Base-by-base conservation (phyloP, 2,888 invertebrate species). In the Leucophora obtusa region DNA sequence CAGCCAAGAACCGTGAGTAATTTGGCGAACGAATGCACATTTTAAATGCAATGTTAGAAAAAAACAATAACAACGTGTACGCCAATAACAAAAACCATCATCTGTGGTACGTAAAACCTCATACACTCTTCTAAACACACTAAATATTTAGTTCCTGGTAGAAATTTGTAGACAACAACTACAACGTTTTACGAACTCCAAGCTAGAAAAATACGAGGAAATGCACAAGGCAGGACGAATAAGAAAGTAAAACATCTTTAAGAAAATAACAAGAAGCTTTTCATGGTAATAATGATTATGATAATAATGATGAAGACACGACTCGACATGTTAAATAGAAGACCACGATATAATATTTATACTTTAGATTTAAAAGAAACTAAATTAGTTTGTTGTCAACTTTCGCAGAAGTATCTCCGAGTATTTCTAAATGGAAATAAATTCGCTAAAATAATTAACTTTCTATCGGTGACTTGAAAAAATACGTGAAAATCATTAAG, bases 341-440 rank as follows among this genome's bases (percentile, higher is more conserved):
- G 56, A 33, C 65, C 62, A 58, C 51, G 53, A 54, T 68, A 74
- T 51, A 82, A 88, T 89, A 89, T 89, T 89, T 89, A 89, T 89
- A 88, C 87, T 88, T 89, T 86, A 84, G 87, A 83, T 85, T 83
- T 82, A 83, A 84, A 85, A 83, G 84, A 84, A 85, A 84, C 84
- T 83, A 87, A 87, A 88, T 89, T 89, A 89, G 89, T 89, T 89
- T 87, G 87, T 86, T 88, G 87, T 87, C 86, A 88, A 85, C 89
- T 86, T 86, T 88, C 87, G 86, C 83, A 84, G 84, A 84, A 86
- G 86, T 83, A 89, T 83, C 83, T 51, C 59, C 47, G 38, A 62
- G 21, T 69, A 53, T 28, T 47, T 51, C 7, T 10, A 69, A 62
- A 62, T 54, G 35, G 47, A 43, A 15, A 17, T 4, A 51, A 50